Evolutionary conservation across 2,888 invertebrate genomes (phyloP).

Genomic region (Scaptomyza caliginosa): DNA sequence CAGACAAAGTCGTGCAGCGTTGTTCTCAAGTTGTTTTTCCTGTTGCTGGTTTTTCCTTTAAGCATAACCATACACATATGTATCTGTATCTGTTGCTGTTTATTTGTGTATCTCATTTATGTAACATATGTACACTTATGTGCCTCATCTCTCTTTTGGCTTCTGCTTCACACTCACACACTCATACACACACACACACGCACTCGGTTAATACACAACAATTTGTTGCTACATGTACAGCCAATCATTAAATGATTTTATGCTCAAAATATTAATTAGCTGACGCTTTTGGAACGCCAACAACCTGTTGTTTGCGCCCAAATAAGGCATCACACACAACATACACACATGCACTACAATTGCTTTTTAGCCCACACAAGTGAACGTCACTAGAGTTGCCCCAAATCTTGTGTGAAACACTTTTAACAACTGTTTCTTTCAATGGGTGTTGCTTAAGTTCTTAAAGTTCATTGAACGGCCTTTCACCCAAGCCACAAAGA

Average conservation of each 20-base stretch:
- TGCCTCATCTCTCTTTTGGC: constrained; percentile 18
- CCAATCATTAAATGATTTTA: constrained; percentile 55
- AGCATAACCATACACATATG: constrained; percentile 24
- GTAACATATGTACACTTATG: constrained; percentile 42
- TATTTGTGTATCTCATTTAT: constrained; percentile 37
- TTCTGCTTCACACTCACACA: neutral
- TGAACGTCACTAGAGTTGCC: constrained; percentile 26
- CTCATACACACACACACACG: neutral
- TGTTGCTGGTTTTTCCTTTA: constrained; percentile 56
- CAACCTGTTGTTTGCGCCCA: constrained; percentile 29
- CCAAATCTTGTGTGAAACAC: constrained; percentile 43
- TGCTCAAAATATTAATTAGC: constrained; percentile 73
- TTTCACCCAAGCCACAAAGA: constrained; percentile 57
- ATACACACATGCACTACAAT: neutral
- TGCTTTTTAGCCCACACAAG: neutral
- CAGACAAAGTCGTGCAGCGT: constrained; percentile 14
- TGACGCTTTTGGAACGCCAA: constrained; percentile 21
- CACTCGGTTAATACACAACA: neutral
- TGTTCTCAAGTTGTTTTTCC: constrained; percentile 58
- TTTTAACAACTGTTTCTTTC: constrained; percentile 30
- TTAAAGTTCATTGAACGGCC: constrained; percentile 65
- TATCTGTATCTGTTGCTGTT: constrained; percentile 18
- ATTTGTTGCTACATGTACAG: constrained; percentile 58
- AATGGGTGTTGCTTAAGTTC: constrained; percentile 7
- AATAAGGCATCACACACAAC: constrained; percentile 6